Conservation (phyloP, 2,888 invertebrate genomes). For the Hoplodrina ambigua region DNA sequence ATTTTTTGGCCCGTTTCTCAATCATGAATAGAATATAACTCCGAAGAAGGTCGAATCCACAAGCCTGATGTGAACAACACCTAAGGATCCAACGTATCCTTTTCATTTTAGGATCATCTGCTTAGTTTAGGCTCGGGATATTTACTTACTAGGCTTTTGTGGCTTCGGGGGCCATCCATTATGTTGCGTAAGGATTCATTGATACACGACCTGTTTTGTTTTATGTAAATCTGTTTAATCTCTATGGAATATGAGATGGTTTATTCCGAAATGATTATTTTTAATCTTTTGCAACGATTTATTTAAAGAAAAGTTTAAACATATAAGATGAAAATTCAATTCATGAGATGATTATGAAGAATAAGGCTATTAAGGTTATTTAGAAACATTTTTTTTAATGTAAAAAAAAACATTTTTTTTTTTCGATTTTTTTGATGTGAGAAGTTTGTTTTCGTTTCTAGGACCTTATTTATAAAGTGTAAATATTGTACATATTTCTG, state of each 20-base stretch:
- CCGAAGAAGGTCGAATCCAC: background rate
- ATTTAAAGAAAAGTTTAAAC: no score
- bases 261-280: background rate
- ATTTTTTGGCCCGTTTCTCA: background rate
- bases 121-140: constrained; percentile 6
- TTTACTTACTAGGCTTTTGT: constrained; percentile 31
- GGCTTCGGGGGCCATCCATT: constrained; percentile 10
- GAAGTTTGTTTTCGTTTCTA: no score
- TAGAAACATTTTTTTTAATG: no score
- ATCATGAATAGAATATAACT: background rate
- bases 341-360: no score
- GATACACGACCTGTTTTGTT: background rate
- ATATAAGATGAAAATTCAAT: no score
- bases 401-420: no score
- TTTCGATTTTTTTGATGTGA: no score
- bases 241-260: no score
- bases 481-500: no score
- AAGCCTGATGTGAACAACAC: constrained; percentile 6
- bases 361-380: no score
- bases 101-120: constrained; percentile 25
- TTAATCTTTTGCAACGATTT: no score
- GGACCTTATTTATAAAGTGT: no score
- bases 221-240: background rate
- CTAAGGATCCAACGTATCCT: constrained; percentile 12
- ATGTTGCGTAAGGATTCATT: constrained; percentile 2